Base-by-base conservation (phyloP, 2,113 vertebrate genomes). In the Rostratula benghalensis region DNA sequence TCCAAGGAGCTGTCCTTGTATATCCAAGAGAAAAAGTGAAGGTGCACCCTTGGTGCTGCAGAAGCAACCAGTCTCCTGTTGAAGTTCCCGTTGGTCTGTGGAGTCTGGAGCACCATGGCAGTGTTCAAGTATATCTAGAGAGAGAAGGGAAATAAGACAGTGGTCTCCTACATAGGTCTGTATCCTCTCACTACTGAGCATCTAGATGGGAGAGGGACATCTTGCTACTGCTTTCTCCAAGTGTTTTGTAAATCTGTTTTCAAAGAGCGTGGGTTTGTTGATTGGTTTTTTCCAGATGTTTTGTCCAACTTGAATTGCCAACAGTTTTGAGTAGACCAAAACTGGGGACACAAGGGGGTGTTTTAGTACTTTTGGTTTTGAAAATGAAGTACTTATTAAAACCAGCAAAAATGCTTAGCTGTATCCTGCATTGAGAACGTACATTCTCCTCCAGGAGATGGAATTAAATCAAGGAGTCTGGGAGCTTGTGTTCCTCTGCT, bases 401-500 rank as follows among this genome's bases (percentile, higher is more conserved):
- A 87, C 13, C 13, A 16, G 11, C 30, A 78, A 56, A 92, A 89
- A 39, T 59, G 60, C 35, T 81, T 91, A 39, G 33, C 48, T 91
- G 33, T 78, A 21, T 91, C 46, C 54, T 81, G 46, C 73, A 56
- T 28, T 56, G n/a, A 68, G 57, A 27, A 33, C 13, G 7, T 81
- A 56, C 12, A 4, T 90, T 95, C 46, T 93, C 18, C 25, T 75
- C 24, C 41, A 90, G 56, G 81, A 83, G 43, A 51, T 20, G 22
- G 75, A 94, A 94, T 59, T 89, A 67, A 78, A 89, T 71, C 39
- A 56, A 59, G 69, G 61, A 84, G 48, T 60, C 1, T 5, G 19
- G 46, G 51, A 82, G 37, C 48, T 75, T 61, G 31, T 88, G 41
- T 91, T 93, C 48, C 35, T 76, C 53, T 92, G 65, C 90, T 90